Base-by-base conservation (phyloP, 2,113 vertebrate species). In the Ammodytes dubius region DNA sequence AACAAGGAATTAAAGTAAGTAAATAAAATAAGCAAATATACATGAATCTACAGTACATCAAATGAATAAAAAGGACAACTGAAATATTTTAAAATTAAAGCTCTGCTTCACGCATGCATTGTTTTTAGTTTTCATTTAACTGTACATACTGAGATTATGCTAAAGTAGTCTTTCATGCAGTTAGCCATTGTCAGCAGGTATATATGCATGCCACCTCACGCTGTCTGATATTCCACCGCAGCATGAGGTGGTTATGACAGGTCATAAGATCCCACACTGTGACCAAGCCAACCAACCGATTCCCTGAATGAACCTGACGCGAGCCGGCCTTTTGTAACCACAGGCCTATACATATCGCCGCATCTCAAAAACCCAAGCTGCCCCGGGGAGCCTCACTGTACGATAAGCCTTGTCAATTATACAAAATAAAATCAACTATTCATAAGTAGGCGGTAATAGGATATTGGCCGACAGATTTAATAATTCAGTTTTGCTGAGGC, bases 391-490 rank as follows among this genome's bases (percentile, higher is more conserved):
- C 91, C 94, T 91, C 90, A 87, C 95, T 93, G 92, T 94, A 93
- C 95, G 95, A 96, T 94, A 95, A 95, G 95, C 95, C 94, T 94
- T 96, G 97, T 97, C 96, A 97, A 92, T 97, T 97, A 97, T 95
- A 96, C 96, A 97, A 97, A 97, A 96, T 98, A 95, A 96, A 96
- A 97, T 98, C 96, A 97, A 97, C 96, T 98, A 97, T 97, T 98
- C 97, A 97, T 97, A 97, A 96, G 97, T 93, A 94, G 95, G 77
- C 92, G 81, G 96, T 96, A 97, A 97, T 92, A 82, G 96, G 96
- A 97, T 96, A 96, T 95, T 89, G 94, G 87, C 94, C 95, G 95
- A 94, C 91, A 96, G 95, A 96, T 97, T 98, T 95, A 97, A 97
- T 98, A 97, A 97, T 98, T 97, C 96, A 97, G 96, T 95, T 97